Evolutionary conservation across 2,797 vertebrate species (phyloP).

Genomic region (Danionella dracula): DNA sequence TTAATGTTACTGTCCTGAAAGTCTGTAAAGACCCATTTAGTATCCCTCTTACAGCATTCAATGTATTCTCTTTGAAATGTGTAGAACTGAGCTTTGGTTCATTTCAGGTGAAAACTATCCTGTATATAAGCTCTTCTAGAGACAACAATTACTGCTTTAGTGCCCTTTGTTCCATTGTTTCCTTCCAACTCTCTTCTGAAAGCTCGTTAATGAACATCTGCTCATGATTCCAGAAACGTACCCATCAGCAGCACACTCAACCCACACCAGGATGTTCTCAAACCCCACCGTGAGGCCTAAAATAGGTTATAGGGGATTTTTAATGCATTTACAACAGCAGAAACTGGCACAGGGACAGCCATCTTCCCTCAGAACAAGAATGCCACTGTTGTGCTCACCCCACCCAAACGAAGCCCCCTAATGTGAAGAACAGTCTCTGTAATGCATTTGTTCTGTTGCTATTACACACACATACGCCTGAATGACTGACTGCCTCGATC

Average conservation of each 20-base stretch:
- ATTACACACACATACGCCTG: conserved; percentile 29
- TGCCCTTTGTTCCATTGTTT: conserved; percentile 24
- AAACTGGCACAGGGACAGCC: conserved; percentile 51
- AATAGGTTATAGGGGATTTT: conserved; percentile 69
- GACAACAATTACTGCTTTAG: neutral
- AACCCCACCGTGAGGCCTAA: conserved; percentile 53
- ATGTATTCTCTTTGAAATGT: no score
- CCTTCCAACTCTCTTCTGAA: conserved; percentile 49
- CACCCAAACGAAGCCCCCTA: conserved; percentile 22
- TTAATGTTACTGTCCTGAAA: no score
- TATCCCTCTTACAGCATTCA: no score
- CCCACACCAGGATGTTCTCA: conserved; percentile 39
- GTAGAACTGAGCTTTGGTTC: no score
- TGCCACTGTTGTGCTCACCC: conserved; percentile 9
- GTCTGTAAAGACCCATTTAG: no score
- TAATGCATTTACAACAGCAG: conserved; percentile 63
- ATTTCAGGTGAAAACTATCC: no score
- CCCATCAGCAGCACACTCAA: conserved; percentile 56
- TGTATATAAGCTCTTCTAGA: no score
- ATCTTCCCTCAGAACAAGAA: conserved; percentile 28
- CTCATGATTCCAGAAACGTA: conserved; percentile 60
- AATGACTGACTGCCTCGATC: conserved; percentile 62
- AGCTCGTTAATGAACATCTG: conserved; percentile 65
- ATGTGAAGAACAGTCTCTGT: conserved; percentile 46
- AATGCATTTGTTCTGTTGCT: conserved; percentile 46